Evolutionary conservation across 2,888 invertebrate genomes (phyloP).

Genomic region (Odontocolon sp.): DNA sequence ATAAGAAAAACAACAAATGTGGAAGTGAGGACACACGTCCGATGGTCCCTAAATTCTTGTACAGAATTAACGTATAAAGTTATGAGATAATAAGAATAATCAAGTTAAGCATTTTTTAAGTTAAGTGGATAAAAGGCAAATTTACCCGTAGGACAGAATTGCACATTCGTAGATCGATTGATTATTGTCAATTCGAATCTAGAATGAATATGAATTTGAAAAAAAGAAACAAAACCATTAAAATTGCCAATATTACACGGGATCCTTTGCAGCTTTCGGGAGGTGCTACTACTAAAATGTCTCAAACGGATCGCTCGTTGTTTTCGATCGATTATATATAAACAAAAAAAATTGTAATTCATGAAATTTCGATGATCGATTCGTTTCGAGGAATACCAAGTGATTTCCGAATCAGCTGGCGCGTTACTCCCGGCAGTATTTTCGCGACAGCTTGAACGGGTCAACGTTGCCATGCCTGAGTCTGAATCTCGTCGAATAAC

Average conservation of each 20-base stretch:
- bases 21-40: conserved; percentile 32
- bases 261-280: conserved; percentile 71
- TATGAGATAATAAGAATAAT: conserved; percentile 73
- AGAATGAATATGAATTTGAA: conserved; percentile 6
- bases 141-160: conserved; percentile 11
- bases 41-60: conserved; percentile 70
- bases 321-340: conserved; percentile 10
- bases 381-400: conserved; percentile 12
- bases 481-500: conserved; percentile 14
- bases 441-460: conserved; percentile 14
- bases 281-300: conserved; percentile 63
- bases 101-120: conserved; percentile 58
- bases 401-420: conserved; percentile 20
- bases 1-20: conserved; percentile 36
- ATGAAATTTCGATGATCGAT: conserved; percentile 42
- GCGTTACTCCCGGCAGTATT: conserved; percentile 26
- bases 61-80: conserved; percentile 72
- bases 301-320: conserved; percentile 30
- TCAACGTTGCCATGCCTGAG: not conserved
- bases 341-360: conserved; percentile 5
- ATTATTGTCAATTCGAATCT: conserved; percentile 33
- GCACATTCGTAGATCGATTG: conserved; percentile 14
- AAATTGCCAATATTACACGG: conserved; percentile 69
- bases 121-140: conserved; percentile 18
- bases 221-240: conserved; percentile 29